Percentiles rank a stretch among this genome's conserved stretches.
phyloP scores from a whole-genome alignment of 2,888 invertebrate genomes.

The Philopedon plagiatum region DNA sequence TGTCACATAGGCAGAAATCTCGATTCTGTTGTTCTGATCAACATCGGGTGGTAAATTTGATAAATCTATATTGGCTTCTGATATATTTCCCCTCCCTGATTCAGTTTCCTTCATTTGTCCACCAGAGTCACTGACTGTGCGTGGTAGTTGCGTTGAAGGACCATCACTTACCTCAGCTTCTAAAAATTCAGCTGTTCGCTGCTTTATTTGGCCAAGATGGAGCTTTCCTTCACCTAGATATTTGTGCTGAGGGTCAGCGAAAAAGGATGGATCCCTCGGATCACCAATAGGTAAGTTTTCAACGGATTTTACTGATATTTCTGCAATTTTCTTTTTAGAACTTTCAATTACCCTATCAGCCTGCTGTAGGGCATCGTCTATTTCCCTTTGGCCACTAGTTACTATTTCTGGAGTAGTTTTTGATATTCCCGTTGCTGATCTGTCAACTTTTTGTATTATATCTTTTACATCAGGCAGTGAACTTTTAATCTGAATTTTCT shows the following conservation, averaged over 20 bases:
- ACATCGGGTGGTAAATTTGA: slow-evolving; percentile 55
- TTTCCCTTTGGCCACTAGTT: background rate
- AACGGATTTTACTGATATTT: slow-evolving; percentile 38
- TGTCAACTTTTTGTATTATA: background rate
- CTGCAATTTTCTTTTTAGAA: slow-evolving; percentile 36
- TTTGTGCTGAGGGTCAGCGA: slow-evolving; percentile 22
- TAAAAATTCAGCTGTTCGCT: slow-evolving; percentile 53
- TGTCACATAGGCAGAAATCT: slow-evolving; percentile 60
- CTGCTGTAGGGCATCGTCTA: background rate
- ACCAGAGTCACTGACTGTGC: slow-evolving; percentile 58
- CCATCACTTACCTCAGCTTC: slow-evolving; percentile 47
- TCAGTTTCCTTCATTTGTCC: slow-evolving; percentile 46
- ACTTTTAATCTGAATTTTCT: slow-evolving; percentile 19
- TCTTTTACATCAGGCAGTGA: background rate
- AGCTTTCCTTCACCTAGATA: slow-evolving; percentile 26
- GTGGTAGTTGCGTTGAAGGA: slow-evolving; percentile 51
- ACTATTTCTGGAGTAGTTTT: background rate
- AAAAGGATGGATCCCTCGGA: slow-evolving; percentile 20
- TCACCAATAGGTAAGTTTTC: slow-evolving; percentile 30
- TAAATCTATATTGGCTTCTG: slow-evolving; percentile 60
- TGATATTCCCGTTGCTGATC: background rate
- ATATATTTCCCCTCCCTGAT: slow-evolving; percentile 53
- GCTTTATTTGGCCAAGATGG: slow-evolving; percentile 46
- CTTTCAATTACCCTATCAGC: background rate
- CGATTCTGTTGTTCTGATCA: slow-evolving; percentile 35